Conservation (phyloP, 2,888 invertebrate species). For the Miltochrista miniata region DNA sequence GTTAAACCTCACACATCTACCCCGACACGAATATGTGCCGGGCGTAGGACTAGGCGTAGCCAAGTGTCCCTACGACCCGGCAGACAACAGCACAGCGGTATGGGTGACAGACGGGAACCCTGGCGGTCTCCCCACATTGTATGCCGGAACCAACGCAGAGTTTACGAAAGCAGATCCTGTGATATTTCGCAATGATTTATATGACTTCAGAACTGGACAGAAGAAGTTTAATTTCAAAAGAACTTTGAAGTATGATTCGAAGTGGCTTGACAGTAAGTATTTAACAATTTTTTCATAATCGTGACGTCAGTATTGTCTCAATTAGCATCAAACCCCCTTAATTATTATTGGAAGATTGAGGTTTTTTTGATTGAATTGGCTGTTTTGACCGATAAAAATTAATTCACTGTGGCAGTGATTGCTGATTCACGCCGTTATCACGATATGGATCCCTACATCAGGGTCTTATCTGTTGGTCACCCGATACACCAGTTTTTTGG, state of each 20-base stretch:
- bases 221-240: conserved; percentile 86
- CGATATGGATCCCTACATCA: too few relatives aligned
- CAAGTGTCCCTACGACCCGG: conserved; percentile 89
- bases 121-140: conserved; percentile 85
- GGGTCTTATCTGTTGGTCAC: too few relatives aligned
- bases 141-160: conserved; percentile 89
- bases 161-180: conserved; percentile 89
- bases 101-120: conserved; percentile 88
- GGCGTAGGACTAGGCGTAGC: conserved; percentile 87
- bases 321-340: too few relatives aligned
- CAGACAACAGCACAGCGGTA: conserved; percentile 89
- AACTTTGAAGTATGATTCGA: conserved; percentile 88
- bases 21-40: conserved; percentile 84
- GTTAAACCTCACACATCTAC: conserved; percentile 82
- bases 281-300: too few relatives aligned
- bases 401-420: too few relatives aligned
- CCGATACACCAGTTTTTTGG: too few relatives aligned
- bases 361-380: too few relatives aligned
- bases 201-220: conserved; percentile 83
- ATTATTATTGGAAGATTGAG: too few relatives aligned
- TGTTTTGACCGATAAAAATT: too few relatives aligned
- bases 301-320: too few relatives aligned
- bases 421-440: too few relatives aligned
- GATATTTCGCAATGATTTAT: conserved; percentile 87
- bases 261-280: conserved; percentile 88